A percentile compares a stretch with the other conserved stretches of the same genome.
phyloP scores from a whole-genome alignment of 2,113 vertebrate species.

The Vulpes vulpes region DNA sequence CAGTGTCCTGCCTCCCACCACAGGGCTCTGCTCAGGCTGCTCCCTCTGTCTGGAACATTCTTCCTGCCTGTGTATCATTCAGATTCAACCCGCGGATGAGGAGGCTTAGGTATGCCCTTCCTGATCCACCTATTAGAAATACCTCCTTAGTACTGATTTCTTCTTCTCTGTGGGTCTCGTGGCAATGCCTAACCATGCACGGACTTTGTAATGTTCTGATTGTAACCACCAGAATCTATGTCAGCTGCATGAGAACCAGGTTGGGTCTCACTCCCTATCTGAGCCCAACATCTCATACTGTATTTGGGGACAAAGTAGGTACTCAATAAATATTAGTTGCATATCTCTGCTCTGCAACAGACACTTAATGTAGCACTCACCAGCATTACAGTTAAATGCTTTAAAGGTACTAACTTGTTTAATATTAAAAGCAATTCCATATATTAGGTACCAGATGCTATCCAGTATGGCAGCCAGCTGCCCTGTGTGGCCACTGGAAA shows the following conservation, averaged over 20 bases:
- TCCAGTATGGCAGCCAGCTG: neutral
- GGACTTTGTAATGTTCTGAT: neutral
- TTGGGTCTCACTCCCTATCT: neutral
- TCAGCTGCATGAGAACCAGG: neutral
- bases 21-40: neutral
- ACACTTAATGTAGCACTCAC: neutral
- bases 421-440: neutral
- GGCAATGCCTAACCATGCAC: neutral
- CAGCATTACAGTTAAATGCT: neutral
- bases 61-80: neutral
- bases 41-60: neutral
- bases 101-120: neutral
- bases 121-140: neutral
- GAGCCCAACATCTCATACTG: neutral
- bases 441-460: neutral
- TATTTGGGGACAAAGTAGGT: neutral
- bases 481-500: neutral
- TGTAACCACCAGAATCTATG: neutral
- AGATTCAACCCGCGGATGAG: neutral
- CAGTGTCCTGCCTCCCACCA: neutral
- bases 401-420: neutral
- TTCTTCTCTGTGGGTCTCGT: neutral
- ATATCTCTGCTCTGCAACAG: neutral
- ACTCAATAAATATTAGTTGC: neutral
- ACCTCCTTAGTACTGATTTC: neutral